Evolutionary conservation across 2,113 vertebrate genomes (phyloP).

Genomic region (Mesembrinibis cayennensis): DNA sequence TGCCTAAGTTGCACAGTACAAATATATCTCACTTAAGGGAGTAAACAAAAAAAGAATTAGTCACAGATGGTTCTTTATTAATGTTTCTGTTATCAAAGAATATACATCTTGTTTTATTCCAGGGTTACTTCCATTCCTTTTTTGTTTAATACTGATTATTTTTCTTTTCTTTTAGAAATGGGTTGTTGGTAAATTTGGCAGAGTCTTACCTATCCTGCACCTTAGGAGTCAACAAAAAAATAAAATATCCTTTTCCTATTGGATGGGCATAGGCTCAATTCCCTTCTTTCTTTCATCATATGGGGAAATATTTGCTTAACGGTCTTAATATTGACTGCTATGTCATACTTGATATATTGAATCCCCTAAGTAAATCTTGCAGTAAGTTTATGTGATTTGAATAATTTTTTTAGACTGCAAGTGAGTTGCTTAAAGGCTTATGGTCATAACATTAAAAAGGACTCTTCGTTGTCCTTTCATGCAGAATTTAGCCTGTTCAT

Average conservation of each 20-base stretch:
- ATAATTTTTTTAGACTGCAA: not conserved
- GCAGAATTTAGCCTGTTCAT: not conserved
- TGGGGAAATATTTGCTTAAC: not conserved
- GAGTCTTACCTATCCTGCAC: slow-evolving; percentile 90
- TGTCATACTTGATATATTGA: not conserved
- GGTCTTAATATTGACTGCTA: not conserved
- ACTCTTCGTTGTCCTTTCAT: not conserved
- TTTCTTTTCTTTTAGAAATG: slow-evolving; percentile 82
- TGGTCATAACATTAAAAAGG: not conserved
- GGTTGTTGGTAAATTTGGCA: slow-evolving; percentile 96
- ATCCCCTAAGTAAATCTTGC: not conserved
- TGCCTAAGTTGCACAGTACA: not conserved
- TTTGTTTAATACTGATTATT: not conserved
- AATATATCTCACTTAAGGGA: not conserved
- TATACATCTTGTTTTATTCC: not conserved
- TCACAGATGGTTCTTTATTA: not conserved
- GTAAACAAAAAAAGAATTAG: not conserved
- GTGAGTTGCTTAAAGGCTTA: not conserved
- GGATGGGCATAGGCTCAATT: not conserved
- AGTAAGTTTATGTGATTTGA: not conserved
- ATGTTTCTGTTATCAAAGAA: not conserved
- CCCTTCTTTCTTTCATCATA: not conserved
- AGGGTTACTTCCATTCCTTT: not conserved
- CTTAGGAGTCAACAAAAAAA: slow-evolving; percentile 78
- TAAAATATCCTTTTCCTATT: slow-evolving; percentile 85